Evolutionary conservation across 2,888 invertebrate species (phyloP).

Genomic region (Tiliacea citrago): DNA sequence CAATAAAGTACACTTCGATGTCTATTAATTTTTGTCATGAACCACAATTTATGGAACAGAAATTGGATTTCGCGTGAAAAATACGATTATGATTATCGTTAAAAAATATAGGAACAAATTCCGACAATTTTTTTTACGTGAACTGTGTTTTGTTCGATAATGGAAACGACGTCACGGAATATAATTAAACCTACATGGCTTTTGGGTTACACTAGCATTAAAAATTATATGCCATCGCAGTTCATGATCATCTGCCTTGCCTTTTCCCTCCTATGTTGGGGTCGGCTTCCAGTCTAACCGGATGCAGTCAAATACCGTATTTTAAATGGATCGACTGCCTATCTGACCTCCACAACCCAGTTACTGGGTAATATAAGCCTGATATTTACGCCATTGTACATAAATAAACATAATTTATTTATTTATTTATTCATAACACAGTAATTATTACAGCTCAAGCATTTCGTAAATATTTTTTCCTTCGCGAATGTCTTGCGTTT

Average conservation of each 20-base stretch:
- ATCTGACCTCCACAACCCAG: not conserved
- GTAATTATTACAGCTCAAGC: not conserved
- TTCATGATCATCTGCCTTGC: not conserved
- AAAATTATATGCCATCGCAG: not conserved
- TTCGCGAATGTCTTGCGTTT: not conserved
- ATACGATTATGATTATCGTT: constrained; percentile 49
- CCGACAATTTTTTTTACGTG: not conserved
- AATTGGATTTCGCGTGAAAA: constrained; percentile 52
- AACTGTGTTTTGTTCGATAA: not conserved
- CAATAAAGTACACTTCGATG: constrained; percentile 38
- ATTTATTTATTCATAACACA: not conserved
- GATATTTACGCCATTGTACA: not conserved
- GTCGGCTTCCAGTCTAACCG: not conserved
- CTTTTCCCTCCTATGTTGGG: no score
- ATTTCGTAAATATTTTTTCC: constrained; percentile 7
- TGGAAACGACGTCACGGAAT: no score
- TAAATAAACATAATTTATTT: not conserved
- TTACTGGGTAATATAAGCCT: not conserved
- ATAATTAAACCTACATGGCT: not conserved
- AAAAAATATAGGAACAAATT: constrained; percentile 32
- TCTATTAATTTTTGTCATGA: constrained; percentile 52
- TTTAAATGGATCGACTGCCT: not conserved
- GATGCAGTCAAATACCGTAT: not conserved
- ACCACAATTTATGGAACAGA: constrained; percentile 40
- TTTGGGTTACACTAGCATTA: not conserved